Evolutionary conservation across 1,140 invertebrate species (phyloP).

Genomic region (Scylla paramamosain): DNA sequence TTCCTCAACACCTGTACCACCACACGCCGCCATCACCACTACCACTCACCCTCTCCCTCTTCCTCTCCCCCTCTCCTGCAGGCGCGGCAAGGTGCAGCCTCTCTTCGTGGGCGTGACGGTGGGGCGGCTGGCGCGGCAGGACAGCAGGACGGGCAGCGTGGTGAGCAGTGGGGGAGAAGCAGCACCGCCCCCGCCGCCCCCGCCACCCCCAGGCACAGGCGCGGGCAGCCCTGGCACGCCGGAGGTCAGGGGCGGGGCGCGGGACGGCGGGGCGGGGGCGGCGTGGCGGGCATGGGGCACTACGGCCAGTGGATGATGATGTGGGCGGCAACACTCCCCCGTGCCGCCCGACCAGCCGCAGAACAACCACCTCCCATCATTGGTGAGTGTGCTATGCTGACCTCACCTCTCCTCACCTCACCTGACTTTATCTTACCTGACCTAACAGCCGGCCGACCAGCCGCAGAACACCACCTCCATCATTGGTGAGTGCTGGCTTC

Average conservation of each 20-base stretch:
- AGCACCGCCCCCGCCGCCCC: neutral
- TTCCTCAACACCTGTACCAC: no score
- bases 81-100: neutral
- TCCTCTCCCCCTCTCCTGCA: neutral
- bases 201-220: neutral
- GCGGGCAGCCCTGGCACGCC: conserved; percentile 16
- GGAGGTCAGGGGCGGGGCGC: conserved; percentile 11
- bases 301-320: conserved; percentile 73
- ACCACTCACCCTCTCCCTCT: neutral
- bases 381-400: no score
- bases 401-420: no score
- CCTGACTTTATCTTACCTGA: no score
- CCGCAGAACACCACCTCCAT: conserved; percentile 47
- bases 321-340: conserved; percentile 53
- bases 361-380: no score
- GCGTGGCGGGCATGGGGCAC: conserved; percentile 41
- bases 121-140: conserved; percentile 31
- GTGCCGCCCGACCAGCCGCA: neutral
- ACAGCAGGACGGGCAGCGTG: conserved; percentile 50
- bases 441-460: neutral
- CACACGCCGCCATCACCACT: neutral
- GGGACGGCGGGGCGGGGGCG: neutral
- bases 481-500: conserved; percentile 68
- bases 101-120: neutral
- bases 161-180: neutral